Evolutionary conservation across 2,113 vertebrate genomes (phyloP).

Genomic region (Peromyscus polionotus): DNA sequence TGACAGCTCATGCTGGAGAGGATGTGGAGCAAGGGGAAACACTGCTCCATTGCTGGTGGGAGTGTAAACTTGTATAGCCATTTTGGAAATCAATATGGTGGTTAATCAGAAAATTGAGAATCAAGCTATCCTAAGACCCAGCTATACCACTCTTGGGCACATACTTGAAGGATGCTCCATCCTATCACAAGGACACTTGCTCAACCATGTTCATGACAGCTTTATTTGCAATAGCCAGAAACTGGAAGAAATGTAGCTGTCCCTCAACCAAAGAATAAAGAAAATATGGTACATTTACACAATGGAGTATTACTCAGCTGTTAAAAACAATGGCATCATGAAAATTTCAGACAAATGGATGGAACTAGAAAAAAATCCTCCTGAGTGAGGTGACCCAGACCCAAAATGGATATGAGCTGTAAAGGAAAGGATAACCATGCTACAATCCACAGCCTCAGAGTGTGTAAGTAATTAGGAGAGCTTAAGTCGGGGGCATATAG

Average conservation of each 20-base stretch:
- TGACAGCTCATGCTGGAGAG: not conserved
- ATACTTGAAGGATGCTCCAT: not conserved
- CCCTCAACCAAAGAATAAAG: not conserved
- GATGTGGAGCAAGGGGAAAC: not conserved
- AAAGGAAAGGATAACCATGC: not conserved
- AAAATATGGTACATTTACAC: not conserved
- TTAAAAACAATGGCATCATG: not conserved
- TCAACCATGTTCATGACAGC: not conserved
- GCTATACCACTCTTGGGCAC: not conserved
- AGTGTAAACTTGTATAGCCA: not conserved
- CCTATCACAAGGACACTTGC: not conserved
- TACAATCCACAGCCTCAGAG: not conserved
- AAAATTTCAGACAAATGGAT: not conserved
- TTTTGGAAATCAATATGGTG: not conserved
- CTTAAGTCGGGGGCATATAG: not conserved
- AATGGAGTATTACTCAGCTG: not conserved
- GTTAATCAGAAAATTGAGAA: not conserved
- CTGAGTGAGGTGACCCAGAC: not conserved
- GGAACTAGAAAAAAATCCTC: not conserved
- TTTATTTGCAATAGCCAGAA: not conserved
- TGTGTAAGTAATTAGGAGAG: not conserved
- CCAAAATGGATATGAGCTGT: not conserved
- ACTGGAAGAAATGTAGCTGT: not conserved
- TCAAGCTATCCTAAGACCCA: not conserved
- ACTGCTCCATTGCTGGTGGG: not conserved